These are phyloP conservation scores for Heteromurus nitidus DNA, from an alignment of 2,888 invertebrate species.

Conservation along the genomic window DNA sequence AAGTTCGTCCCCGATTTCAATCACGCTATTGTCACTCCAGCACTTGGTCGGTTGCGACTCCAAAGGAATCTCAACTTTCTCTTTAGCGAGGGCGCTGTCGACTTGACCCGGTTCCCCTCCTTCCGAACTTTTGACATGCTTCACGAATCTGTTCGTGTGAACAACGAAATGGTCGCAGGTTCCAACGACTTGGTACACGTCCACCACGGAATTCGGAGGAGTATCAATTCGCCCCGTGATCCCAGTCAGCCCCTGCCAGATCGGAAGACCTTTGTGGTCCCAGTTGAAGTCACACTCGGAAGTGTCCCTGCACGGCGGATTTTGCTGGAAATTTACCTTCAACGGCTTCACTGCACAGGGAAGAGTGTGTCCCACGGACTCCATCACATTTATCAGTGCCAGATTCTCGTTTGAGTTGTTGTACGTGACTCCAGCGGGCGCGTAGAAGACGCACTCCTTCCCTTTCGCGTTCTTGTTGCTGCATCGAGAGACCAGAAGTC, in stretches of 20 bases:
- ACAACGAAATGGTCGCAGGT: neutral
- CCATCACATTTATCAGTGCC: neutral
- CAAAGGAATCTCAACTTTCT: neutral
- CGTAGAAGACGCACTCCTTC: neutral
- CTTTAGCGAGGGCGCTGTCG: too few species aligned
- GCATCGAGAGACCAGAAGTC: conserved; percentile 2
- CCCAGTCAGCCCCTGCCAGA: conserved; percentile 6
- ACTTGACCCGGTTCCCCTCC: neutral
- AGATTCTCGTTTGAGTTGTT: neutral
- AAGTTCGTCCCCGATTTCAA: neutral
- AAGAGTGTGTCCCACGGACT: conserved; percentile 9
- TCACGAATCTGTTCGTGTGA: neutral
- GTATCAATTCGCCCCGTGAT: neutral
- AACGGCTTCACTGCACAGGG: neutral
- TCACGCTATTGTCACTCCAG: neutral
- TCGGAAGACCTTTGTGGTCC: neutral
- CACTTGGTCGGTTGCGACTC: neutral
- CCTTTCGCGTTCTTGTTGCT: neutral
- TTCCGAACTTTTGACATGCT: neutral
- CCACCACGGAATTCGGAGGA: neutral
- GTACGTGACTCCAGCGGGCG: neutral
- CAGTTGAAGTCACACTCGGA: neutral
- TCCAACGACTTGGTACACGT: neutral
- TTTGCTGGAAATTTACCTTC: neutral
- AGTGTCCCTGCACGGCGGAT: neutral